These are phyloP conservation scores for Melipona beecheii DNA, from an alignment of 2,888 invertebrate genomes.

Conservation along the genomic window DNA sequence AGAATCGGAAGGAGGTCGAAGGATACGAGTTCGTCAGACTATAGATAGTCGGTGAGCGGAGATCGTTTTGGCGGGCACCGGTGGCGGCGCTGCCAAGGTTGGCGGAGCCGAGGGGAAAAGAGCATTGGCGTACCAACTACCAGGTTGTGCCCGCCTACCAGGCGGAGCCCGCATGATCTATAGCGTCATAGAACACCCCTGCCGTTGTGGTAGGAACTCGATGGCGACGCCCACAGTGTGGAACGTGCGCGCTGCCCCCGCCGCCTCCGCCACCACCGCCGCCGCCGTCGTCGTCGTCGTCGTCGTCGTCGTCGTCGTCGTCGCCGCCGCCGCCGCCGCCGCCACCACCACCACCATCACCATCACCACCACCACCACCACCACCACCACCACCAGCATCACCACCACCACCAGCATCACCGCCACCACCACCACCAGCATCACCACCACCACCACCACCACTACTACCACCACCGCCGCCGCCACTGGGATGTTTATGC, in stretches of 20 bases:
- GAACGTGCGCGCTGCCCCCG: conserved; percentile 78
- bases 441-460: conserved; percentile 43
- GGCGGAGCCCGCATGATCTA: conserved; percentile 83
- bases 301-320: conserved; percentile 68
- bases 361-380: conserved; percentile 70
- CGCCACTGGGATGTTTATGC: conserved; percentile 79
- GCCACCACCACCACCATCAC: conserved; percentile 70
- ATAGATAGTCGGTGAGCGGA: conserved; percentile 51
- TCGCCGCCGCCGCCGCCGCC: conserved; percentile 70
- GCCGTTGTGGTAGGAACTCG: conserved; percentile 73
- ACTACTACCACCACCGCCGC: conserved; percentile 61
- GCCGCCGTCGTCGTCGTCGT: too few relatives aligned
- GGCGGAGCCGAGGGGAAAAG: conserved; percentile 61
- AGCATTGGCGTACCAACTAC: conserved; percentile 70
- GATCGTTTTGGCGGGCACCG: conserved; percentile 71
- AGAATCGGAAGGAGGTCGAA: conserved; percentile 51
- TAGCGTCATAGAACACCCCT: conserved; percentile 84
- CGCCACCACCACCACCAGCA: conserved; percentile 64
- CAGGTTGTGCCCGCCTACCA: conserved; percentile 69
- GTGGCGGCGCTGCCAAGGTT: conserved; percentile 66
- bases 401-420: conserved; percentile 67
- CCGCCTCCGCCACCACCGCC: conserved; percentile 70
- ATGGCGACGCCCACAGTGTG: conserved; percentile 80
- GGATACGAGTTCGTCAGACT: conserved; percentile 45
- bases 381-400: conserved; percentile 69